phyloP scores from a whole-genome alignment of 92 coral and sea anemone genomes.

The Epizoanthus stellaris region DNA sequence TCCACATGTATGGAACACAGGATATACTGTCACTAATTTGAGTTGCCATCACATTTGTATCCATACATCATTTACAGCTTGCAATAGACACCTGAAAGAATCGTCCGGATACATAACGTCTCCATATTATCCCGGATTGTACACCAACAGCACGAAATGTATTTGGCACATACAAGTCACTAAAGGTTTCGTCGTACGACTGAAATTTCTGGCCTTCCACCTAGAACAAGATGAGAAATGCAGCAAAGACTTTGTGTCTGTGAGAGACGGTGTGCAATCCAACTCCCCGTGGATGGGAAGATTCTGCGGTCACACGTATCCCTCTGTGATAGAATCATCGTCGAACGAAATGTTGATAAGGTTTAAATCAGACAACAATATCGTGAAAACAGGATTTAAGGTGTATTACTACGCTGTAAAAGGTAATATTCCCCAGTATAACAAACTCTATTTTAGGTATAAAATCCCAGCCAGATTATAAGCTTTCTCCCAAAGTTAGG shows the following conservation, averaged over 20 bases:
- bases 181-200: slow-evolving; percentile 59
- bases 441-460: too few species aligned
- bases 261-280: slow-evolving; percentile 50
- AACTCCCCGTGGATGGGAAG: slow-evolving; percentile 42
- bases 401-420: slow-evolving; percentile 34
- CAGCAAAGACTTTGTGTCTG: slow-evolving; percentile 57
- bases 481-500: too few species aligned
- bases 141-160: slow-evolving; percentile 52
- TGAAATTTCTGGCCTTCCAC: slow-evolving; percentile 59
- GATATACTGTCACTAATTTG: too few species aligned
- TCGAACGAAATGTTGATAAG: slow-evolving; percentile 51
- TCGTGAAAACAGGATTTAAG: slow-evolving; percentile 64
- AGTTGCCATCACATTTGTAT: too few species aligned
- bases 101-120: slow-evolving; percentile 69
- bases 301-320: slow-evolving; percentile 74
- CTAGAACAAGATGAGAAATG: slow-evolving; percentile 62
- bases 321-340: slow-evolving; percentile 55
- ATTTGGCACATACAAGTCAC: slow-evolving; percentile 69
- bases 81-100: slow-evolving; percentile 29
- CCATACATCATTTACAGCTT: slow-evolving; percentile 24
- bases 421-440: slow-evolving; percentile 11
- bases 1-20: too few species aligned
- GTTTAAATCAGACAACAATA: slow-evolving; percentile 50
- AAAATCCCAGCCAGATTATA: too few species aligned
- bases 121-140: slow-evolving; percentile 79